Evolutionary conservation across 2,797 vertebrate species (phyloP), one percentile per base, ranked within the genome.

Genomic region (Graptemys geographica): DNA sequence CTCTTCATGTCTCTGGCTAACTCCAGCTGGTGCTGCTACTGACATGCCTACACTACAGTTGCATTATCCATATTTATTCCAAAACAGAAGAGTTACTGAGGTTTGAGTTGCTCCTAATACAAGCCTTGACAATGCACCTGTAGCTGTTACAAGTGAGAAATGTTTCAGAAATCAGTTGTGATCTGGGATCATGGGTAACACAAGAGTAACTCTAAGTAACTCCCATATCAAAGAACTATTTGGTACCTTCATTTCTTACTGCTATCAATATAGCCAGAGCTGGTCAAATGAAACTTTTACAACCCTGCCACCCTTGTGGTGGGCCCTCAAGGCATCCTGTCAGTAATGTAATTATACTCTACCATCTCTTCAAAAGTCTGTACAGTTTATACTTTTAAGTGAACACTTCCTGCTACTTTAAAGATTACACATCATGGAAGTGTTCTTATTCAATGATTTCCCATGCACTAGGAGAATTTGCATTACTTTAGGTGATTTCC

Each of bases 401-500:
- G 92, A 97, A 92, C 44, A 37, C 53, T 92, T 92, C 84, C 95
- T 90, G 57, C 52, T 91, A 92, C 90, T 97, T 93, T 93, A 96
- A 95, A 95, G 94, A 96, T 92, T 91, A 93, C 91, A 95, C 90
- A 92, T 86, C 86, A 33, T 0, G 3, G 88, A 96, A 95, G 82
- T 1, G 1, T 94, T 92, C 96, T 87, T 88, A 78, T 79, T 83
- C 10, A 0, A 41, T 89, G 87, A 90, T 97, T 95, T 94, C 92
- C 87, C 92, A 89, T 56, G 82, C 87, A 94, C 5, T 0, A 33
- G 52, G 65, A 94, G 80, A 93, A 96, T 97, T 92, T 96, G 88
- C 92, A 98, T 96, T 88, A 96, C 97, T 97, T 41, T 91, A 97
- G 95, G 96, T 96, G 94, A 90, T 96, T 96, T 96, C 92, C 87